These are phyloP conservation scores for Ictidomys tridecemlineatus DNA, from an alignment of 2,113 vertebrate genomes.

Conservation along the genomic window DNA sequence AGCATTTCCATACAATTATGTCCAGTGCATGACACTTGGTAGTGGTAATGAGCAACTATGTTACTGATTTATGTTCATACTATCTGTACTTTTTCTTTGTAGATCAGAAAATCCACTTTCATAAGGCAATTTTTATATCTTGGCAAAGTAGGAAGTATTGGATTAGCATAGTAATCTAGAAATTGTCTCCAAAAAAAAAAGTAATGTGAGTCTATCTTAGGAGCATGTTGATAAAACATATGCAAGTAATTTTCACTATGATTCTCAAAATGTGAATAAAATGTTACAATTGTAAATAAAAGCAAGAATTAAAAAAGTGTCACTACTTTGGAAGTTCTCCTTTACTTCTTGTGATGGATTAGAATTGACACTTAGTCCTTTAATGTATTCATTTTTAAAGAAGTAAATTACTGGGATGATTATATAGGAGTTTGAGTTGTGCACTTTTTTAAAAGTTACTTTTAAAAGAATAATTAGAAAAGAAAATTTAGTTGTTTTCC, in stretches of 20 bases:
- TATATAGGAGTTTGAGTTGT: neutral
- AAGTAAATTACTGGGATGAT: neutral
- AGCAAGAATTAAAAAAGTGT: neutral
- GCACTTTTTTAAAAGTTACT: neutral
- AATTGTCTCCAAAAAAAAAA: neutral
- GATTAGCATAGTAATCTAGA: neutral
- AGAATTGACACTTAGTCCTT: slow-evolving; percentile 25
- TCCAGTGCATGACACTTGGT: neutral
- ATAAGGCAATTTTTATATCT: neutral
- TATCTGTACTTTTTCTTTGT: neutral
- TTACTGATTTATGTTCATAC: neutral
- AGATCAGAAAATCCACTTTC: slow-evolving; percentile 32
- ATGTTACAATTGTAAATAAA: neutral
- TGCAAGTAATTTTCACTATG: slow-evolving; percentile 37
- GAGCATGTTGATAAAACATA: neutral
- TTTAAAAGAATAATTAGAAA: neutral
- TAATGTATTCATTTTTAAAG: neutral
- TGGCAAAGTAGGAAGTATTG: neutral
- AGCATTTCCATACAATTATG: neutral
- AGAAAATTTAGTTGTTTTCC: neutral
- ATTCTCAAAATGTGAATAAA: slow-evolving; percentile 15
- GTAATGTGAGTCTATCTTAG: neutral
- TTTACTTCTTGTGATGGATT: neutral
- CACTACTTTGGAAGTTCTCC: neutral
- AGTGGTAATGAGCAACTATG: neutral